Conservation (phyloP, 2,113 vertebrate genomes). For the Diphyllodes magnificus region DNA sequence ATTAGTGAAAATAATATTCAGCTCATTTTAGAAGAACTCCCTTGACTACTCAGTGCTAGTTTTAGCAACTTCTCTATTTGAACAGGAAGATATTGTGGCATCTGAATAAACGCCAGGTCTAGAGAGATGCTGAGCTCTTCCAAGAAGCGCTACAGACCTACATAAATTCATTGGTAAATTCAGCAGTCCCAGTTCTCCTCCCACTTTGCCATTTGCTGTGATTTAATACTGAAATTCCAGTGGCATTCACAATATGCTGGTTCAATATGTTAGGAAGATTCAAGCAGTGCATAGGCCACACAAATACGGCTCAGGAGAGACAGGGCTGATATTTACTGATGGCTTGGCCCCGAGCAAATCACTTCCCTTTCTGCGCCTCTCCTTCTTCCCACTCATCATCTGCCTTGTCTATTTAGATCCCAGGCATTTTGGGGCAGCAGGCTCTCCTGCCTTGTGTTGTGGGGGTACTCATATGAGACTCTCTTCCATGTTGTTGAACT, state of each 20-base stretch:
- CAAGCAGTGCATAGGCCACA: neutral
- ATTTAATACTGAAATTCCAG: slow-evolving; percentile 27
- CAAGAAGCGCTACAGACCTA: neutral
- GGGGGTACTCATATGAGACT: neutral
- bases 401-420: slow-evolving; percentile 21
- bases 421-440: neutral
- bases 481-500: neutral
- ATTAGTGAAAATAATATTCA: slow-evolving; percentile 17
- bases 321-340: slow-evolving; percentile 40
- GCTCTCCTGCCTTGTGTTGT: neutral
- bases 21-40: neutral
- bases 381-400: slow-evolving; percentile 44
- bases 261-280: slow-evolving; percentile 50
- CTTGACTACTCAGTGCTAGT: neutral
- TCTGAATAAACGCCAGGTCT: slow-evolving; percentile 11
- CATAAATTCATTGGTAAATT: neutral
- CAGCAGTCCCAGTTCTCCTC: slow-evolving; percentile 13
- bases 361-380: neutral
- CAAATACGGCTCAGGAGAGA: neutral
- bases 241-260: slow-evolving; percentile 40
- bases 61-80: slow-evolving; percentile 18
- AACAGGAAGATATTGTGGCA: neutral
- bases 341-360: slow-evolving; percentile 21
- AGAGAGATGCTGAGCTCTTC: neutral
- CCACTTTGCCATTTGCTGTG: slow-evolving; percentile 3